Evolutionary conservation across 2,113 vertebrate genomes (phyloP), one percentile per base, ranked within the genome.

Genomic region (Bujurquina vittata): DNA sequence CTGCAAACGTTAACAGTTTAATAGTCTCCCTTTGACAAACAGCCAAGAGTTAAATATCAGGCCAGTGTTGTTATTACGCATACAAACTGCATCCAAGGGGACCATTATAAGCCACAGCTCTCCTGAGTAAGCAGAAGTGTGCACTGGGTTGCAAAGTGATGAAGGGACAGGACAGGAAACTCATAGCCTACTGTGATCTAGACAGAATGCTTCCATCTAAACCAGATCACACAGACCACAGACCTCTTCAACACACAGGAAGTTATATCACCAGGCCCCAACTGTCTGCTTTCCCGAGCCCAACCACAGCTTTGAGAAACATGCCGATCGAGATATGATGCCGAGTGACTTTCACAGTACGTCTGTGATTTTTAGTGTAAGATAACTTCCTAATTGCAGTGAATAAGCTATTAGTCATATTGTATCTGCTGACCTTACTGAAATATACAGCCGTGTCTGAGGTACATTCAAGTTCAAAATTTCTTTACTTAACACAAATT

Each of bases 171-270:
- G 63, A 77, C 84, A 85, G 88, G 90, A 93, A 94, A 92, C 84
- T 80, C 73, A 1, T 84, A 89, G 84, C 86, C 89, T 80, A 81
- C 89, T 87, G 88, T 23, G 78, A 92, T 92, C 87, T 90, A 93
- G 92, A 93, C 91, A 91, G 81, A 92, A 91, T 15, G 82, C 84
- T 92, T 92, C 92, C 92, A 92, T 89, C 87, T 49, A 89, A 89
- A 90, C 90, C 92, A 94, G 92, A 94, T 93, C 93, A 94, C 83
- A 93, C 58, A 80, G 86, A 93, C 91, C 93, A 93, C 93, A 92
- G 90, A 77, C 84, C 87, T 86, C 77, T 88, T 90, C 87, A 93
- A 92, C 90, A 89, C 83, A 87, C 89, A 93, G 91, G 91, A 92
- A 91, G 92, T 93, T 89, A 91, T 87, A 92, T 91, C 90, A 92